A percentile compares a stretch with the other conserved stretches of the same genome.
phyloP scores from a whole-genome alignment of 2,888 invertebrate species.

The Drosophila stalkeri region DNA sequence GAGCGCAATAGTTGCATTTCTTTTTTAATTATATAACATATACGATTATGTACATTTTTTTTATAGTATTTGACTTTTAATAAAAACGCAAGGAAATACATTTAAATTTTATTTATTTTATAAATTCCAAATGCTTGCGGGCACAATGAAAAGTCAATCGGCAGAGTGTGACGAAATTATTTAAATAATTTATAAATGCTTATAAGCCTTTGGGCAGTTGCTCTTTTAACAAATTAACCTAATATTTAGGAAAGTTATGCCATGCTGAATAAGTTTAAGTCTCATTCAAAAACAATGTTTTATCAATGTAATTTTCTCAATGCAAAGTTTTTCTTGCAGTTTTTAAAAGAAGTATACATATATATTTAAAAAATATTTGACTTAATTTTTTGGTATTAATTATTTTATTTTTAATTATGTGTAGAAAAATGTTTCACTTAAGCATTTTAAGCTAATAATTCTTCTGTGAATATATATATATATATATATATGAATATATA shows the following conservation, averaged over 20 bases:
- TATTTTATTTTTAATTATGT: too few species aligned
- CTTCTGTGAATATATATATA: too few species aligned
- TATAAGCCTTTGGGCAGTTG: not conserved
- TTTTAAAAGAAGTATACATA: too few species aligned
- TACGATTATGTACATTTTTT: constrained; percentile 10
- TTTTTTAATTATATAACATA: not conserved
- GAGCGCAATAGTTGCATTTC: not conserved
- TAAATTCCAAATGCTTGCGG: not conserved
- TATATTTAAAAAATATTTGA: too few species aligned
- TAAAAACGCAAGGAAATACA: not conserved
- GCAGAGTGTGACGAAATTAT: not conserved
- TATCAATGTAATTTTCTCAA: too few species aligned
- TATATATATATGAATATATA: too few species aligned
- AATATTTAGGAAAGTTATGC: not conserved
- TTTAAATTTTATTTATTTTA: constrained; percentile 19
- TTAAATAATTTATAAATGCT: not conserved
- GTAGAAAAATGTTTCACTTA: too few species aligned
- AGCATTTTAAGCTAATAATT: too few species aligned
- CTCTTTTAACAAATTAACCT: not conserved
- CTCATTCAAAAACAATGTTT: too few species aligned
- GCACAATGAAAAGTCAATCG: not conserved
- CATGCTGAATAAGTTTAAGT: not conserved
- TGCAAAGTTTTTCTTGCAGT: too few species aligned
- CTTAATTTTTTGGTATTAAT: too few species aligned
- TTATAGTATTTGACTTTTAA: not conserved